phyloP scores from a whole-genome alignment of 2,113 vertebrate species.

The Corythornis cristatus region DNA sequence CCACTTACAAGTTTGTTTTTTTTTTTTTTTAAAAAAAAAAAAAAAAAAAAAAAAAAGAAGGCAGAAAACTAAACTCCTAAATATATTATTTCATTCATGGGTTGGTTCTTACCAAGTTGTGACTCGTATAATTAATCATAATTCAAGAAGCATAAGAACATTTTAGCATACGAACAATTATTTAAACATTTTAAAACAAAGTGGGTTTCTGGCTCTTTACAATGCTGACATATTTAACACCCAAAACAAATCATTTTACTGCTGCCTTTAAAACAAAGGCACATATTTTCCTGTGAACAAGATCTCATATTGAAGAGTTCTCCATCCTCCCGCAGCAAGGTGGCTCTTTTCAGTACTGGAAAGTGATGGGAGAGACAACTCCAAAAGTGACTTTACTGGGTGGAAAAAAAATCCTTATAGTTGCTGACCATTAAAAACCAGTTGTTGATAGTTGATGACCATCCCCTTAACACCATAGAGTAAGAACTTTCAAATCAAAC shows the following conservation, averaged over 20 bases:
- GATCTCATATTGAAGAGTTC: constrained; percentile 3
- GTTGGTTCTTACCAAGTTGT: constrained; percentile 1
- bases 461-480: fast-evolving
- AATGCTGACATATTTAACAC: constrained; percentile 45
- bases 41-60: neutral
- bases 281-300: neutral
- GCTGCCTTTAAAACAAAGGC: constrained; percentile 44
- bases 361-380: neutral
- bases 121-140: constrained; percentile 5
- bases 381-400: neutral
- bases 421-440: neutral
- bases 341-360: neutral
- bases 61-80: neutral
- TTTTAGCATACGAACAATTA: neutral
- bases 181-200: constrained; percentile 43
- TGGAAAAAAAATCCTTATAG: neutral
- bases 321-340: neutral
- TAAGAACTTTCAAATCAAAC: neutral
- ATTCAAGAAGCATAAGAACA: neutral
- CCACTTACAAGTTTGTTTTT: neutral
- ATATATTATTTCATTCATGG: constrained; percentile 5
- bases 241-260: constrained; percentile 48
- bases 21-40: neutral
- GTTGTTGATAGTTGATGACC: neutral
- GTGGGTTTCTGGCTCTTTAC: constrained; percentile 21